Conservation (phyloP, 2,113 vertebrate species). For the Galemys pyrenaicus region DNA sequence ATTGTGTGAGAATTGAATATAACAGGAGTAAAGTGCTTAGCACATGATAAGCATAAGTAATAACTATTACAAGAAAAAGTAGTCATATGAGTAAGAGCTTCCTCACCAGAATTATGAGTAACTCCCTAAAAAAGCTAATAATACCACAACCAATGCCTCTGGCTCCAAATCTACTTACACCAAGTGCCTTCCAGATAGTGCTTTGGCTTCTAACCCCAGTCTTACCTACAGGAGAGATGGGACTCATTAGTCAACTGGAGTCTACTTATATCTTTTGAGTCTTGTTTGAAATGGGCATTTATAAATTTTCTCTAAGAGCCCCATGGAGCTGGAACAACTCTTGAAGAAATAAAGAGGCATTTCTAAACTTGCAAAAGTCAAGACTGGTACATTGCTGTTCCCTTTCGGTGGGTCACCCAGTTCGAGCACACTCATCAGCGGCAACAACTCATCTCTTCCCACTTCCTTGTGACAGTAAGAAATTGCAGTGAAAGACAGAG, state of each 20-base stretch:
- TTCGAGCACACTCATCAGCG: no score
- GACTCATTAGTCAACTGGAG: no score
- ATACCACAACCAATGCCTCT: not conserved
- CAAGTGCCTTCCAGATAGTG: not conserved
- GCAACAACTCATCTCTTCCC: not conserved
- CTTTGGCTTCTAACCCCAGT: not conserved
- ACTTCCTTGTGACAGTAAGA: not conserved
- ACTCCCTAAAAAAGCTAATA: not conserved
- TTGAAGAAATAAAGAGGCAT: not conserved
- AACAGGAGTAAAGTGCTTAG: not conserved
- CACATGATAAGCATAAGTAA: not conserved
- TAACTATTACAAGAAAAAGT: not conserved
- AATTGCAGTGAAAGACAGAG: not conserved
- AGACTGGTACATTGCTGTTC: not conserved
- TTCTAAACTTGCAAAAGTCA: not conserved
- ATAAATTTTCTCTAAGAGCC: not conserved
- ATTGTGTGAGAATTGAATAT: not conserved
- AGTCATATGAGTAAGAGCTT: not conserved
- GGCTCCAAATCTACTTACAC: not conserved
- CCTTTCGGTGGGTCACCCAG: not conserved
- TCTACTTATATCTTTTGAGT: not conserved
- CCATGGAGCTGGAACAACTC: not conserved
- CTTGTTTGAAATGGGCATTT: not conserved
- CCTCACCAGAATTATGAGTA: not conserved
- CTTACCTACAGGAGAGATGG: not conserved